A percentile compares a stretch with the other conserved stretches of the same genome.
Conservation (phyloP, 2,113 vertebrate genomes). For the mouse (Mus musculus) region GRCm39 chr4:36433001-36433500, state of each 20-base stretch:
- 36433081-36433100: background rate
- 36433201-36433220: background rate
- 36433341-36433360: slow-evolving; percentile 24
- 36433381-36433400: slow-evolving; percentile 20
- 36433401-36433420: background rate
- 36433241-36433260: slow-evolving; percentile 53
- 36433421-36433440: background rate
- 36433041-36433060: background rate
- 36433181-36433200: background rate
- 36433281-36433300: slow-evolving; percentile 27
- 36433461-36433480: background rate
- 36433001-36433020: too few relatives aligned
- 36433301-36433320: background rate
- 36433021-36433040: background rate
- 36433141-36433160: background rate
- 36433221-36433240: background rate
- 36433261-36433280: background rate
- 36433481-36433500: slow-evolving; percentile 32
- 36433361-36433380: background rate
- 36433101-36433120: background rate
- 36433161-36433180: background rate
- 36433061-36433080: too few relatives aligned
- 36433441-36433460: background rate
- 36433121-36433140: background rate
- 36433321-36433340: slow-evolving; percentile 56